Percentiles rank a stretch among this genome's conserved stretches.
Conservation (phyloP, 1,140 invertebrate species). For the Oncopeltus fasciatus region DNA sequence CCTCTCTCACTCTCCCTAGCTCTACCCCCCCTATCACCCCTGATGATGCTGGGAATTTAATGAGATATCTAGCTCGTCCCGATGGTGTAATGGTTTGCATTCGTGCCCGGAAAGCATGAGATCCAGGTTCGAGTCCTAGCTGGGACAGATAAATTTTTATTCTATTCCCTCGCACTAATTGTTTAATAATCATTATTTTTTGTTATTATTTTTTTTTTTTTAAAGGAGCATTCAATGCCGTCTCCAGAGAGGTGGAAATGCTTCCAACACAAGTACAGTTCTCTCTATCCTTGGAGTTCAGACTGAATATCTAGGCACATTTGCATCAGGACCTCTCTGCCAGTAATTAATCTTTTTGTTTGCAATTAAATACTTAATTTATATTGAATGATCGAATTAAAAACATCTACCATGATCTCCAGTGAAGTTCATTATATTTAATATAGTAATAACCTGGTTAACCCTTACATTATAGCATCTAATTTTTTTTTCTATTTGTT, state of each 20-base stretch:
- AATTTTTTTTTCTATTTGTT: too few species aligned
- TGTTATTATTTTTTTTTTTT: constrained; percentile 11
- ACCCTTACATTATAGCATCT: too few species aligned
- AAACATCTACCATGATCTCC: too few species aligned
- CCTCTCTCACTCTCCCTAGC: too few species aligned
- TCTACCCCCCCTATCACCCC: too few species aligned
- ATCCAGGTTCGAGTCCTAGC: too few species aligned
- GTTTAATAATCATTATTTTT: not conserved
- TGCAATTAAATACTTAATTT: too few species aligned
- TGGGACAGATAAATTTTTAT: too few species aligned
- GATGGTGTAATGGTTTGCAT: not conserved
- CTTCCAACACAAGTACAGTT: constrained; percentile 50
- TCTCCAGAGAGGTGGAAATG: constrained; percentile 55
- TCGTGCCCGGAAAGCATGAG: too few species aligned
- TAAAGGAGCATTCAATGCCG: constrained; percentile 38
- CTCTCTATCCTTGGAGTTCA: constrained; percentile 39
- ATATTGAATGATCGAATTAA: too few species aligned
- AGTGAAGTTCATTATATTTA: too few species aligned
- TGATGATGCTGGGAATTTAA: not conserved
- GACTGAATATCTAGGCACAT: constrained; percentile 40
- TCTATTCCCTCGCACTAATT: not conserved
- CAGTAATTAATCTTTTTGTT: not conserved
- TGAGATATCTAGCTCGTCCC: not conserved
- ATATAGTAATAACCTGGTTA: too few species aligned
- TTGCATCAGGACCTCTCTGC: not conserved